These are phyloP conservation scores for Gymnogyps californianus DNA, from an alignment of 2,113 vertebrate genomes.

Conservation along the genomic window DNA sequence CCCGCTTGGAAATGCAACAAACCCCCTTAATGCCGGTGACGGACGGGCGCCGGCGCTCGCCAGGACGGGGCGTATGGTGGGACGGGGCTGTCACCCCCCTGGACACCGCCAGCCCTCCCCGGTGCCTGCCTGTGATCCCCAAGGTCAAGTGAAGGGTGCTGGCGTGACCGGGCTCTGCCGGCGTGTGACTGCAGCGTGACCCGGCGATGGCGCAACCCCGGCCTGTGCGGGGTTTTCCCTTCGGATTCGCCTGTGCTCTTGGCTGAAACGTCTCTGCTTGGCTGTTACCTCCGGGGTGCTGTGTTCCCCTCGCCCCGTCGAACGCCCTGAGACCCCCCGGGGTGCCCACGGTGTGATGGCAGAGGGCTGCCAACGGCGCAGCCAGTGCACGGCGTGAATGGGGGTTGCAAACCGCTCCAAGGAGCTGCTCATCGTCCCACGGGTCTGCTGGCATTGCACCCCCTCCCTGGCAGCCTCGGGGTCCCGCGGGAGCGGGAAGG, in stretches of 20 bases:
- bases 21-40: fast-evolving
- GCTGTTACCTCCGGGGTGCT: fast-evolving
- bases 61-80: fast-evolving
- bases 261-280: not conserved
- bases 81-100: not conserved
- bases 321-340: fast-evolving
- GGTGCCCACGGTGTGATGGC: fast-evolving
- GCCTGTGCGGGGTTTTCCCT: not conserved
- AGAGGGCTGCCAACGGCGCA: not conserved
- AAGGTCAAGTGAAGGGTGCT: not conserved
- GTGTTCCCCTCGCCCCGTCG: fast-evolving
- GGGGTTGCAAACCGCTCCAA: not conserved
- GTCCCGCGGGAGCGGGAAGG: fast-evolving
- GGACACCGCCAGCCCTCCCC: not conserved
- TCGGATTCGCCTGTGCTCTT: fast-evolving
- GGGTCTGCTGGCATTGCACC: not conserved
- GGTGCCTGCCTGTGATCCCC: fast-evolving
- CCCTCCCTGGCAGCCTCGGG: not conserved
- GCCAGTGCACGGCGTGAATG: too few relatives aligned
- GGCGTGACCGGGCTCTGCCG: not conserved
- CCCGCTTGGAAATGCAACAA: not conserved
- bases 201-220: not conserved
- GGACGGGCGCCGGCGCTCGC: fast-evolving
- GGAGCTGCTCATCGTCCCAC: fast-evolving
- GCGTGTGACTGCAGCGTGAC: not conserved